A percentile compares a stretch with the other conserved stretches of the same genome.
These are phyloP conservation scores for Brachionus paranguensis DNA, from an alignment of 1,140 invertebrate species.

Conservation along the genomic window DNA sequence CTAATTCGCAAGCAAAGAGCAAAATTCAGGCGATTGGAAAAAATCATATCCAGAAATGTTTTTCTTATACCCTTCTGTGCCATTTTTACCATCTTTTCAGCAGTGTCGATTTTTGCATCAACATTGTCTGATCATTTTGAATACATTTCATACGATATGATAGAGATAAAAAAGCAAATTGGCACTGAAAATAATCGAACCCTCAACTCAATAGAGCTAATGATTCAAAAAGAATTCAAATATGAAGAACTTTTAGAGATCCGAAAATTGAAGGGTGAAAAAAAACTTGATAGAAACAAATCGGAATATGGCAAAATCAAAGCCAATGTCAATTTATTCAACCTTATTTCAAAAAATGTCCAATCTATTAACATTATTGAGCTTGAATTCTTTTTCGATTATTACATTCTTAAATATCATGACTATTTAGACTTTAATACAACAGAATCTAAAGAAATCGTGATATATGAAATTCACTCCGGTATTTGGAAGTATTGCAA, in stretches of 20 bases:
- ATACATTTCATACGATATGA: not conserved
- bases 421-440: not conserved
- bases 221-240: not conserved
- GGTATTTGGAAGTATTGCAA: slow-evolving; percentile 36
- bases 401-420: not conserved
- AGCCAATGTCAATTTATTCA: not conserved
- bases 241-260: not conserved
- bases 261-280: not conserved
- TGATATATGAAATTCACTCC: not conserved
- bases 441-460: not conserved
- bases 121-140: slow-evolving; percentile 31
- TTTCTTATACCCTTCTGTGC: slow-evolving; percentile 35
- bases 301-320: not conserved
- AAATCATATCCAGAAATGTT: slow-evolving; percentile 28
- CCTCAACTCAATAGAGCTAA: not conserved
- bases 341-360: not conserved
- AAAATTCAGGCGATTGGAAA: not conserved
- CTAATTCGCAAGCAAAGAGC: slow-evolving; percentile 9
- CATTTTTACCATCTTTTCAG: slow-evolving; percentile 9
- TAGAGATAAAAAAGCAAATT: not conserved
- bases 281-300: not conserved
- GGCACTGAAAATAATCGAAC: not conserved
- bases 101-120: not conserved
- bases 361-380: not conserved
- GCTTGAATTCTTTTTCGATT: not conserved